Base-by-base conservation (phyloP, 1,140 invertebrate species). In the Ceratina japonica region DNA sequence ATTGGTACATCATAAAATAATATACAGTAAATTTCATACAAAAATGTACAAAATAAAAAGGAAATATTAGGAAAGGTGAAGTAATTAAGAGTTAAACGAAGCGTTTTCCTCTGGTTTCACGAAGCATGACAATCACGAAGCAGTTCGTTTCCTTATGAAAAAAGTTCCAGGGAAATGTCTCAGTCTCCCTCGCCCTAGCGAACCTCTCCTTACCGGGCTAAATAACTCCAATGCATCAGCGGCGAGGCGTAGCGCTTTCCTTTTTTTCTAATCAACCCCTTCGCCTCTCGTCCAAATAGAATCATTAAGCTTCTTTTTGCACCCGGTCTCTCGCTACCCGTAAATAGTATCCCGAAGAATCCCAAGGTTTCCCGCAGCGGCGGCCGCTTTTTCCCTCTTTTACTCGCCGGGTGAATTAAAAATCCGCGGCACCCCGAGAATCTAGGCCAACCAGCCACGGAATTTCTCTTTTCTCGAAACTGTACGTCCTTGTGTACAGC, bases 391-490 rank as follows among this genome's bases (percentile, higher is more conserved):
- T 58, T 54, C 65, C 82, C 59, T 37, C 56, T 49, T 64, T 66
- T 72, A 84, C 70, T 83, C 82, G 37, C 74, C 56, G 51, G 51
- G 27, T 31, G 62, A 44, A 61, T 77, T 54, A 13, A 16, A 61
- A 54, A 54, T 8, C 37, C 37, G 37, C 61, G 77, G 66, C 66
- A 62, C 65, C 59, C 58, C 56, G 20, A 37, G 68, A 86, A 87
- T 87, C 82, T 86, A 80, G 84, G 85, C 69, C 66, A 82, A 37
- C 31, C 27, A 27, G 51, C 52, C 37, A 37, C 61, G 79, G 84
- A 86, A 18, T 86, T 79, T 75, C 56, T 71, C 31, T 22, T 75
- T 71, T 71, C 31, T 74, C 24, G 61, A 66, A 52, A 44, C 51
- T 58, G 52, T 56, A 44, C 37, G 37, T 44, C 37, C 37, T 44